Conservation (phyloP, 1,140 invertebrate species). For the Melitaea cinxia region DNA sequence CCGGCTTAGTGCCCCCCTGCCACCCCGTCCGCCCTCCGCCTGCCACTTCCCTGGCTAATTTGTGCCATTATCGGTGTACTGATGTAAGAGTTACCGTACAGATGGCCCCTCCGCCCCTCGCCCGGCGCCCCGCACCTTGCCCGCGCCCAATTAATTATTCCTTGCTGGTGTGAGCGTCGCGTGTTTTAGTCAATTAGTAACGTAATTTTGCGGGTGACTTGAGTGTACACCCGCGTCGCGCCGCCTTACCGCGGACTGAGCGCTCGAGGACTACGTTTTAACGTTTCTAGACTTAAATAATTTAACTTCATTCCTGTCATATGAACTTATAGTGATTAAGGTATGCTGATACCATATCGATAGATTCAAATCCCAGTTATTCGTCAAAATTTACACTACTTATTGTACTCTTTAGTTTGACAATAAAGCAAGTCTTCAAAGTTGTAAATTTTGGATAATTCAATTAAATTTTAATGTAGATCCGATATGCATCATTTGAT, state of each 20-base stretch:
- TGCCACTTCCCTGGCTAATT: conserved; percentile 78
- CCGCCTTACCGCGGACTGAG: conserved; percentile 43
- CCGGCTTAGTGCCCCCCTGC: conserved; percentile 74
- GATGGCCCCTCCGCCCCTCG: conserved; percentile 52
- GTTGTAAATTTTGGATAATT: conserved; percentile 3
- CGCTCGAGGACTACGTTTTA: conserved; percentile 55
- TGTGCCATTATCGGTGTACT: conserved; percentile 81
- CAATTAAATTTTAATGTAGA: conserved; percentile 8
- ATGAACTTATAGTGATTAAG: not conserved
- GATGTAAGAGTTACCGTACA: conserved; percentile 79
- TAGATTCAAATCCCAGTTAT: not conserved
- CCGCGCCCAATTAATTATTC: conserved; percentile 80
- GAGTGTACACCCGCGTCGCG: conserved; percentile 60
- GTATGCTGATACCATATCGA: conserved; percentile 23
- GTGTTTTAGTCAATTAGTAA: conserved; percentile 82
- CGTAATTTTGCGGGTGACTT: conserved; percentile 81
- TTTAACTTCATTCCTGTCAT: not conserved
- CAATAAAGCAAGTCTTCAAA: not conserved
- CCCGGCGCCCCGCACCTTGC: conserved; percentile 48
- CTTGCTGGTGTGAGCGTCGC: conserved; percentile 79
- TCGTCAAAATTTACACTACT: not conserved
- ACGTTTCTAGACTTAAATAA: conserved; percentile 56
- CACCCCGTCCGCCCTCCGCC: conserved; percentile 50
- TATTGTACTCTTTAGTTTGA: not conserved
- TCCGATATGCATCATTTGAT: conserved; percentile 20